These are phyloP conservation scores for Apteryx mantelli DNA, from an alignment of 2,113 vertebrate species.

Conservation along the genomic window DNA sequence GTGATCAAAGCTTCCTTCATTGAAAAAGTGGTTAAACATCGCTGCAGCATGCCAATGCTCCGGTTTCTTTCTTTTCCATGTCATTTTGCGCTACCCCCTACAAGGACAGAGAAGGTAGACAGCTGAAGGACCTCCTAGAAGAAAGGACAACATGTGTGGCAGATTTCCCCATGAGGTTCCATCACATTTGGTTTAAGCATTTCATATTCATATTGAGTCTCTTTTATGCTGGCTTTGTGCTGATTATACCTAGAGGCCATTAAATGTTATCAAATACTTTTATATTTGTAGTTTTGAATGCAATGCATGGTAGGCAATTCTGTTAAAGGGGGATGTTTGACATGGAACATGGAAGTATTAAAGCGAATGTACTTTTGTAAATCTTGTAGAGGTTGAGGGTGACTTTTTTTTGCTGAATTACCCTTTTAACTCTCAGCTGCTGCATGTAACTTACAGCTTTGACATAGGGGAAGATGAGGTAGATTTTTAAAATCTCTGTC, in stretches of 20 bases:
- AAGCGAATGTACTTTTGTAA: background rate
- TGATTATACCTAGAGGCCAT: slow-evolving; percentile 67
- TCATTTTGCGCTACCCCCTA: background rate
- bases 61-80: background rate
- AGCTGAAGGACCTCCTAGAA: slow-evolving; percentile 47
- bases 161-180: slow-evolving; percentile 14
- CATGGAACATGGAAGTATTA: slow-evolving; percentile 9
- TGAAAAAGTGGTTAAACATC: slow-evolving; percentile 18
- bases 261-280: slow-evolving; percentile 42
- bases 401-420: background rate
- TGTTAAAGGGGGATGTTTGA: slow-evolving; percentile 6
- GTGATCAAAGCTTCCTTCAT: slow-evolving; percentile 51
- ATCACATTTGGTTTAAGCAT: slow-evolving; percentile 35
- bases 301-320: background rate
- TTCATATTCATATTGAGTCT: slow-evolving; percentile 17
- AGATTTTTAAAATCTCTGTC: background rate
- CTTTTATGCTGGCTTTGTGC: slow-evolving; percentile 59
- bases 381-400: background rate
- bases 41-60: background rate
- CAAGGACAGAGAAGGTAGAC: slow-evolving; percentile 23
- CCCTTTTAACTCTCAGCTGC: background rate
- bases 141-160: slow-evolving; percentile 39
- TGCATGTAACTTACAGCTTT: background rate
- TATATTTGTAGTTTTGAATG: slow-evolving; percentile 37
- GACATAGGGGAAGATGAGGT: background rate